Evolutionary conservation across 1,140 invertebrate genomes (phyloP), one percentile per base, ranked within the genome.

Genomic region (Dreissena rostriformis): DNA sequence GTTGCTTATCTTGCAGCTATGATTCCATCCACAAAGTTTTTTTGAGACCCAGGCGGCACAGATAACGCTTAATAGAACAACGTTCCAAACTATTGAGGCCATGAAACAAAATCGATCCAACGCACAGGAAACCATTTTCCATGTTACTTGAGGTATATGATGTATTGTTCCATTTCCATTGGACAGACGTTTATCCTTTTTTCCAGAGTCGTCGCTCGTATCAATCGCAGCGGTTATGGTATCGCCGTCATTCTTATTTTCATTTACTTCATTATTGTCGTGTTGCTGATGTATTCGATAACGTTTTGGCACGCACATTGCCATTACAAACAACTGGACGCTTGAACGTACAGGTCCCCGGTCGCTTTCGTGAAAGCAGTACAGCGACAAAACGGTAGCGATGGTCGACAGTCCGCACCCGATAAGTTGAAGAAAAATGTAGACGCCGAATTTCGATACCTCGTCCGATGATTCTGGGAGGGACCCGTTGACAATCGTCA

Each of bases 381-480:
- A 51, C 39, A 85, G 65, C n/a, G 82, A 76, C 14, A 82, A n/a
- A 71, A 73, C 26, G 0, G 80, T 78, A 28, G 85, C 10, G 26
- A 79, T 17, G 49, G 74, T 74, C 5, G 77, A 77, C 51, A 83
- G 19, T 1, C 65, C 74, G 53, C 84, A 78, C 19, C 78, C 67
- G 28, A 84, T 19, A 10, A 84, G 67, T n/a, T 82, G 86, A 11
- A 84, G 53, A 14, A 61, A 57, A 12, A 88, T 75, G 51, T 73
- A 86, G 72, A 88, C 91, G 94, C 94, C 94, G 52, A 95, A 94
- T 51, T 84, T 52, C 22, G 83, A 81, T 10, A 88, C 52, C 49
- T 84, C 73, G 29, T 86, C 77, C 12, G 85, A 89, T 22, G 81
- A 83, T 63, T 82, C 72, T 5, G 85, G 84, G 83, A 88, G 74